These are phyloP conservation scores for Notarius lentiginosus DNA, from an alignment of 2,113 vertebrate species.

Conservation along the genomic window DNA sequence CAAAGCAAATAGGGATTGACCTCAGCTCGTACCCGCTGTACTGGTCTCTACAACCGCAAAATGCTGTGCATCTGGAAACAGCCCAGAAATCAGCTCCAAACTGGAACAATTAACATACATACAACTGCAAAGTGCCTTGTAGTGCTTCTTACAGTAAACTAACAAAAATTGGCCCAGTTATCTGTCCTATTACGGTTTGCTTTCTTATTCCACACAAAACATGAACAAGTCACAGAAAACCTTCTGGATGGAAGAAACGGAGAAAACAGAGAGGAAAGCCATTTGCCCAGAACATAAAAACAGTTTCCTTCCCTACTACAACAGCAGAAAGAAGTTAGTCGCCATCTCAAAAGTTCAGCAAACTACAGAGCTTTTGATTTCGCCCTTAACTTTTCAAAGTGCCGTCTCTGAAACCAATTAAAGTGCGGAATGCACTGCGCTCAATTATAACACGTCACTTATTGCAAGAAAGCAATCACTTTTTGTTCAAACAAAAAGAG, in stretches of 20 bases:
- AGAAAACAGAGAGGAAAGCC: not conserved
- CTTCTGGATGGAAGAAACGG: constrained; percentile 5
- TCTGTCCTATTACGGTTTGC: constrained; percentile 54
- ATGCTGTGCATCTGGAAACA: constrained; percentile 49
- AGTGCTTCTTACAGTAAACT: constrained; percentile 70
- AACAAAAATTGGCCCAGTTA: constrained; percentile 48
- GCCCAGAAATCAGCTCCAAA: constrained; percentile 43
- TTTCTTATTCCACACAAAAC: constrained; percentile 23
- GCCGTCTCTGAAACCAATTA: constrained; percentile 36
- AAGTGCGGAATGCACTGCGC: constrained; percentile 63
- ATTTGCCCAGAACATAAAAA: constrained; percentile 26
- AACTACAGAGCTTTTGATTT: constrained; percentile 22
- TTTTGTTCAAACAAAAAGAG: constrained; percentile 49
- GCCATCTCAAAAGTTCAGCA: constrained; percentile 47
- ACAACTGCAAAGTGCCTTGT: constrained; percentile 71
- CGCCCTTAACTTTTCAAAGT: constrained; percentile 52
- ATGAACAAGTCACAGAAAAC: constrained; percentile 21
- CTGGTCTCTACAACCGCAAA: constrained; percentile 47
- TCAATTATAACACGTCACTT: constrained; percentile 45
- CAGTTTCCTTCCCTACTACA: constrained; percentile 14
- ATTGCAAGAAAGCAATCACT: constrained; percentile 53
- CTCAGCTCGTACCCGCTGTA: constrained; percentile 59
- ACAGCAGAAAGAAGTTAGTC: constrained; percentile 10
- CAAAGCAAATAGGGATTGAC: constrained; percentile 57
- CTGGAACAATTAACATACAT: constrained; percentile 47